Evolutionary conservation across 2,113 vertebrate genomes (phyloP), one percentile per base, ranked within the genome.

Genomic region (Orientallactaga bullata): DNA sequence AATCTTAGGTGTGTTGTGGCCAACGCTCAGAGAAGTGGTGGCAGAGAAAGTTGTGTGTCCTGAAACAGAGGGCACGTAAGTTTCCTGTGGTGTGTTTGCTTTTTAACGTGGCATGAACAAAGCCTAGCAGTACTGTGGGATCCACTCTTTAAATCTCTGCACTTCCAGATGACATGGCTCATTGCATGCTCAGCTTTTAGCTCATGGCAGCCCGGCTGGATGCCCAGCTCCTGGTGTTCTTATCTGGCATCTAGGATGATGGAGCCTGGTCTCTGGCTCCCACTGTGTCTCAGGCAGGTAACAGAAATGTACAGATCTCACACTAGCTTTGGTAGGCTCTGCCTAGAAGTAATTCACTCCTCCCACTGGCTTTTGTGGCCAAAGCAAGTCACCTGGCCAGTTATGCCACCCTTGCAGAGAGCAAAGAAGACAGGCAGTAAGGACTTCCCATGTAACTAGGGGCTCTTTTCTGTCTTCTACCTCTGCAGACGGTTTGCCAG

Each of bases 401-500:
- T 32, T 2, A 26, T 0, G 21, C n/a, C 35, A 39, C 68, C 32
- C 1, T 26, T 30, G 61, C 23, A 13, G 32, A 63, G 26, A 26
- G n/a, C 39, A 1, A 89, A 20, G 11, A 3, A 8, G 28, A 28
- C 32, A 30, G 21, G 61, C 28, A 21, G 42, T 8, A 2, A n/a
- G 0, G 47, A 12, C 26, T 26, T 0, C 30, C 3, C 0, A 0
- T 1, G 0, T 63, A 2, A 60, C 28, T 0, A 39, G 10, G 9
- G 35, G 42, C 20, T 47, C 7, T 0, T 47, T 63, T 21, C 8
- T 66, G 23, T 85, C 93, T 81, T 72, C 88, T 23, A 10, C 82
- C 0, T 6, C 0, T 60, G 2, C 97, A 99, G 98, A 95, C 98
- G 0, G 92, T 98, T 30, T 98, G 98, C 97, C 98, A 98, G 65